Evolutionary conservation across 2,797 vertebrate species (phyloP).

Genomic region (Artibeus jamaicensis): DNA sequence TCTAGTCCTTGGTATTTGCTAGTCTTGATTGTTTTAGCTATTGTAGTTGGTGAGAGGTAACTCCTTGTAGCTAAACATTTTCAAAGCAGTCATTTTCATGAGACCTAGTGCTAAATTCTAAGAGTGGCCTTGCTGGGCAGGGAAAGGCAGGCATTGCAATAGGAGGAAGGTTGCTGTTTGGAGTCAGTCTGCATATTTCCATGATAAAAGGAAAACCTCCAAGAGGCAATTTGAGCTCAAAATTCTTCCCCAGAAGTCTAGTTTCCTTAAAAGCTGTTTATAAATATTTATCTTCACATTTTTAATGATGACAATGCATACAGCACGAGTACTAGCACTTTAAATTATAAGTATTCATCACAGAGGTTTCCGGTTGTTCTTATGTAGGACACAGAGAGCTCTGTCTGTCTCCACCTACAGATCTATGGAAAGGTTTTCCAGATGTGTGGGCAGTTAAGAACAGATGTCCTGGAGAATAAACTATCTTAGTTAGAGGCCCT

Average conservation of each 20-base stretch:
- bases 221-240: constrained; percentile 48
- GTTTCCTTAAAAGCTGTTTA: constrained; percentile 64
- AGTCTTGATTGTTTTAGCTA: not conserved
- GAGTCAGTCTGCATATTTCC: constrained; percentile 35
- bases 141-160: not conserved
- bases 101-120: not conserved
- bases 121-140: not conserved
- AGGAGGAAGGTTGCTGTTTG: constrained; percentile 39
- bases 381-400: not conserved
- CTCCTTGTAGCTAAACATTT: not conserved
- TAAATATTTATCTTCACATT: constrained; percentile 76
- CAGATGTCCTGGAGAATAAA: not conserved
- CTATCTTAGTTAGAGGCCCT: not conserved
- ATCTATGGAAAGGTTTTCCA: not conserved
- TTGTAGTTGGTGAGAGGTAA: not conserved
- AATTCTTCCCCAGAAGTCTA: constrained; percentile 63
- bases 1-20: not conserved
- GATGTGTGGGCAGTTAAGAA: not conserved
- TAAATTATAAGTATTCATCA: constrained; percentile 66
- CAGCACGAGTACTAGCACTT: constrained; percentile 30
- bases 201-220: constrained; percentile 40
- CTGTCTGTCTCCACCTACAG: not conserved
- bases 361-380: constrained; percentile 50
- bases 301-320: constrained; percentile 63
- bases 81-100: not conserved